A percentile compares a stretch with the other conserved stretches of the same genome.
These are phyloP conservation scores for Lonchura striata DNA, from an alignment of 2,113 vertebrate genomes.

Conservation along the genomic window DNA sequence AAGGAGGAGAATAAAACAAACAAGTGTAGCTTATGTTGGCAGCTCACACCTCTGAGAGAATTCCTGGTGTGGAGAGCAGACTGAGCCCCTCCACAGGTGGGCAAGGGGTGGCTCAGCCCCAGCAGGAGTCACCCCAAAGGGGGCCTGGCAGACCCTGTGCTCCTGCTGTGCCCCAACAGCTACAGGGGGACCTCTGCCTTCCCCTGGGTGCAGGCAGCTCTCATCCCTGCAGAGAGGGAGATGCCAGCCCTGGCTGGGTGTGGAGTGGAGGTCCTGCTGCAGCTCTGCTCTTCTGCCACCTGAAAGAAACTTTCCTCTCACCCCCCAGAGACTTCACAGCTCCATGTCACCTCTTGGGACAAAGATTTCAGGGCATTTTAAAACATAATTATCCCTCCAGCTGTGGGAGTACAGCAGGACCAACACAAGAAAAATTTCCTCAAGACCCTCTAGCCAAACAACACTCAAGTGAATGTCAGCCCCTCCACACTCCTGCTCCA, in stretches of 20 bases:
- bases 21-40: slow-evolving; percentile 55
- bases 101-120: neutral
- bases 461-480: neutral
- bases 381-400: neutral
- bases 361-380: neutral
- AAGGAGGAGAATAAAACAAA: slow-evolving; percentile 35
- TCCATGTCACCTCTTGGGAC: neutral
- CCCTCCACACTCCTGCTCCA: neutral
- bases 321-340: neutral
- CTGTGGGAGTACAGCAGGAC: neutral
- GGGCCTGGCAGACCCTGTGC: neutral
- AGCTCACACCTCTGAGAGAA: neutral
- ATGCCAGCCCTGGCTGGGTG: neutral
- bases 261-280: neutral
- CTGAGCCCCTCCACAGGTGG: neutral
- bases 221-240: neutral
- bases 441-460: neutral
- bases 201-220: neutral
- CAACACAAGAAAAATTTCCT: neutral
- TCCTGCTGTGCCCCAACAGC: neutral
- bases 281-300: neutral
- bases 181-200: neutral
- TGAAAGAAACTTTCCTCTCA: neutral
- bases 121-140: neutral
- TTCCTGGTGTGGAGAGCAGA: neutral